Conservation (phyloP, 2,888 invertebrate genomes). For the Steromphala cineraria region DNA sequence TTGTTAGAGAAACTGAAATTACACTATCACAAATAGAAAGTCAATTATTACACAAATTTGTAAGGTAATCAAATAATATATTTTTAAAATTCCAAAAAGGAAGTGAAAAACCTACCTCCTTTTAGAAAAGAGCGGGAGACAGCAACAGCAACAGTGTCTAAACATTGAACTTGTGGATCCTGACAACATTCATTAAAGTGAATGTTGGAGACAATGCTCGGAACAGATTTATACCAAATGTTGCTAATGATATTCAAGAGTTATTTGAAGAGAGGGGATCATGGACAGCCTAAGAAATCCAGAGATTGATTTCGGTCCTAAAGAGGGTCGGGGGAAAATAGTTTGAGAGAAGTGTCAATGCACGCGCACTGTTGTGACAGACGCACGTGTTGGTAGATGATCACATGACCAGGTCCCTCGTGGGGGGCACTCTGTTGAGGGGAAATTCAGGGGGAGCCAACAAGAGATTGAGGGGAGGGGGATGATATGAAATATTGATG, state of each 20-base stretch:
- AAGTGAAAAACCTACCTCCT: no score
- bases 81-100: no score
- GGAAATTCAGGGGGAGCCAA: no score
- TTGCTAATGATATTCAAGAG: not conserved
- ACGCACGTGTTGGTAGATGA: conserved; percentile 2
- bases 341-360: not conserved
- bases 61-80: no score
- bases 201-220: not conserved
- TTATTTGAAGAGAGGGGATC: not conserved
- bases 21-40: no score
- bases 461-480: no score
- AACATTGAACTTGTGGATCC: not conserved
- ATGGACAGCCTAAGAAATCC: conserved; percentile 6
- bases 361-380: not conserved
- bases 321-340: not conserved
- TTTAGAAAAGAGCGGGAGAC: not conserved
- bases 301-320: not conserved
- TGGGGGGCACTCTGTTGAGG: not conserved
- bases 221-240: not conserved
- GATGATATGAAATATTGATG: no score
- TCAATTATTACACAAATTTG: no score
- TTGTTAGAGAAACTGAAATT: no score
- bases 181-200: not conserved
- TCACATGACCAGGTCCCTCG: not conserved
- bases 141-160: not conserved